Evolutionary conservation across 1,140 invertebrate genomes (phyloP).

Genomic region (Bombus impatiens): DNA sequence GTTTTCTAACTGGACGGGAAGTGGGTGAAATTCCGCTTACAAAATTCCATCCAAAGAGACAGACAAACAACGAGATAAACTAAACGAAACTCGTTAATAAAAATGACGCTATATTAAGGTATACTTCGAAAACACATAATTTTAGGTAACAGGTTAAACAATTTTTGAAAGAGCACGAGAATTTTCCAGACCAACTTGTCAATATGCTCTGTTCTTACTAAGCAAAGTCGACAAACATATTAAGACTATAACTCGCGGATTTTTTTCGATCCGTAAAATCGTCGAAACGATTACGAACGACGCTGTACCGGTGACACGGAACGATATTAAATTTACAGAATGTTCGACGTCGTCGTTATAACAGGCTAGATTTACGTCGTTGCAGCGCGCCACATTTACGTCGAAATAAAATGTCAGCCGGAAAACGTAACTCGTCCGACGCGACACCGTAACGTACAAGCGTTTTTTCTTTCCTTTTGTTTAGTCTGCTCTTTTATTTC

Average conservation of each 20-base stretch:
- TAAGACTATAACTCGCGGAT: not conserved
- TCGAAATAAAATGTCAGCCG: constrained; percentile 19
- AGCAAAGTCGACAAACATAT: not conserved
- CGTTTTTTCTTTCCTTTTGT: not conserved
- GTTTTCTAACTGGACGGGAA: too few relatives aligned
- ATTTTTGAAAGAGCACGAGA: not conserved
- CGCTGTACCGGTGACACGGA: not conserved
- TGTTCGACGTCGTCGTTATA: constrained; percentile 21
- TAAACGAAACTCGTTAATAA: too few relatives aligned
- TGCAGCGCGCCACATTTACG: not conserved
- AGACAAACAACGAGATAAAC: too few relatives aligned
- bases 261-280: not conserved
- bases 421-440: not conserved
- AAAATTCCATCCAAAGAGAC: too few relatives aligned
- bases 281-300: not conserved
- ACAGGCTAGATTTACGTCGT: constrained; percentile 3
- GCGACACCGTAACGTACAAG: not conserved
- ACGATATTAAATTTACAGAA: constrained; percentile 30
- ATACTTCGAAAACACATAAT: not conserved
- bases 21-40: too few relatives aligned
- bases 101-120: too few relatives aligned
- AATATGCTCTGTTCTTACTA: not conserved
- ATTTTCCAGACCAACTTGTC: not conserved
- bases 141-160: not conserved
- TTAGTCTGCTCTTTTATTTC: not conserved